Evolutionary conservation across 2,888 invertebrate genomes (phyloP).

Genomic region (Oligia fasciuncula): DNA sequence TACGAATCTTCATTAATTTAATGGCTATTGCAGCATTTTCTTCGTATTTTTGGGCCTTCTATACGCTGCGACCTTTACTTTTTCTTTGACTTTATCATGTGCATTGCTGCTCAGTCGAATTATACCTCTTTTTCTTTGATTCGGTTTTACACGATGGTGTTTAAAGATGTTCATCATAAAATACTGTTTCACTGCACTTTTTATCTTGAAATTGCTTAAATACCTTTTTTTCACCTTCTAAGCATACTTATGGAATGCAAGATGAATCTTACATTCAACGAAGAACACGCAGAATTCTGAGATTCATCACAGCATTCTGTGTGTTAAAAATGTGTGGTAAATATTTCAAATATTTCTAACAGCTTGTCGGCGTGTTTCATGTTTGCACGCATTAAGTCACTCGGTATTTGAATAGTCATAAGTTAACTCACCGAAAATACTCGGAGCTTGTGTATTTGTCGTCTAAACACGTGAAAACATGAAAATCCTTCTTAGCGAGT

Average conservation of each 20-base stretch:
- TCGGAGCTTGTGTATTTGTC: not conserved
- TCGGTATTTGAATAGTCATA: not conserved
- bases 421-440: not conserved
- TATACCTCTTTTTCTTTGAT: not conserved
- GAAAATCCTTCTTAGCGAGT: slow-evolving; percentile 22
- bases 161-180: not conserved
- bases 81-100: not conserved
- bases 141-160: not conserved
- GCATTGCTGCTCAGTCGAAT: not conserved
- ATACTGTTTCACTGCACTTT: not conserved
- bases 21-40: not conserved
- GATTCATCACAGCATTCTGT: not conserved
- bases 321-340: not conserved
- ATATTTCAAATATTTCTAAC: slow-evolving; percentile 2
- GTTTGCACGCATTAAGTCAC: not conserved
- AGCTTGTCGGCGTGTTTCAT: not conserved
- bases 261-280: too few relatives aligned
- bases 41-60: not conserved
- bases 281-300: not conserved
- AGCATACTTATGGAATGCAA: too few relatives aligned
- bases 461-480: not conserved
- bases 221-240: fast-evolving
- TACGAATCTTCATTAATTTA: slow-evolving; percentile 14
- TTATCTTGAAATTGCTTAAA: not conserved
- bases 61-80: too few relatives aligned